phyloP scores from a whole-genome alignment of 2,797 vertebrate species.

The Heliangelus exortis region DNA sequence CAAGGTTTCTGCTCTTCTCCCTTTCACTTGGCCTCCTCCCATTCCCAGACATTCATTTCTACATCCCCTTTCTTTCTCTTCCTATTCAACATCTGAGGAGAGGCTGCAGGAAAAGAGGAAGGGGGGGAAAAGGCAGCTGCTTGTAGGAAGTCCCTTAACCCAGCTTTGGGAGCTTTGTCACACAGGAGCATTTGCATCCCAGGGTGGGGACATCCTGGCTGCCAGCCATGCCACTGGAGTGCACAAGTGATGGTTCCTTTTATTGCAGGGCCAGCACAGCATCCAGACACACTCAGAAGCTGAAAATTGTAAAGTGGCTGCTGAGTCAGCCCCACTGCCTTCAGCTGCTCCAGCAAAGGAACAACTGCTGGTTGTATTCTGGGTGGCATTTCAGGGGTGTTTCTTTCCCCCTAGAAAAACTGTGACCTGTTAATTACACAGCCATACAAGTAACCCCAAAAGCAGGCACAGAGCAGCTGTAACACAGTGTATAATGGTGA shows the following conservation, averaged over 20 bases:
- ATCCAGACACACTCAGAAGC: neutral
- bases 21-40: neutral
- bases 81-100: neutral
- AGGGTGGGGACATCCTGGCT: neutral
- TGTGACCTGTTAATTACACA: slow-evolving; percentile 6
- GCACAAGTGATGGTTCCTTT: neutral
- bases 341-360: neutral
- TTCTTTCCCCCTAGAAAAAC: neutral
- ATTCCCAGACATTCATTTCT: neutral
- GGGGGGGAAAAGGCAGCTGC: rapidly evolving
- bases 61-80: neutral
- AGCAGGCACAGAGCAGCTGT: neutral
- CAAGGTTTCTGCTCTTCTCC: neutral
- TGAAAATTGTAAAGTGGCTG: neutral
- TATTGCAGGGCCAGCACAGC: neutral
- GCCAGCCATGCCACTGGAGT: neutral
- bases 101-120: rapidly evolving
- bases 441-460: slow-evolving; percentile 24
- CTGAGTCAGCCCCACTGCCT: neutral
- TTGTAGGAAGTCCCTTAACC: neutral
- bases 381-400: neutral
- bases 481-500: neutral
- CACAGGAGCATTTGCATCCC: neutral
- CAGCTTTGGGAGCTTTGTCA: neutral
- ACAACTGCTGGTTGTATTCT: slow-evolving; percentile 12